These are phyloP conservation scores for Chrysina gloriosa DNA, from an alignment of 2,888 invertebrate genomes.

Conservation along the genomic window DNA sequence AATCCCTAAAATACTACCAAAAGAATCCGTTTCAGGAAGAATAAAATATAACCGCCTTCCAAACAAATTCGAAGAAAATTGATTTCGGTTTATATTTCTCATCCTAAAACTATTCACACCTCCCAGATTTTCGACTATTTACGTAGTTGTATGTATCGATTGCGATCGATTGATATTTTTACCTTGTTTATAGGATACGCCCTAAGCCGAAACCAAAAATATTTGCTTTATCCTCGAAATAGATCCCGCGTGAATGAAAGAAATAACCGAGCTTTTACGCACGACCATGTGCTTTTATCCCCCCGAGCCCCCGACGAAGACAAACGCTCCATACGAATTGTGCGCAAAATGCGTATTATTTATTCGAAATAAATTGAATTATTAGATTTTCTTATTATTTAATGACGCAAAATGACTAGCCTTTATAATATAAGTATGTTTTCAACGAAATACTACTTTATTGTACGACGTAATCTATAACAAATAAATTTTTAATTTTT, in stretches of 20 bases:
- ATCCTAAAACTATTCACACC: slow-evolving; percentile 1
- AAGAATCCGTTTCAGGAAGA: too few species aligned
- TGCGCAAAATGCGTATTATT: too few species aligned
- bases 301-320: not conserved
- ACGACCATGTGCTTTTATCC: slow-evolving; percentile 27
- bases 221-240: slow-evolving; percentile 34
- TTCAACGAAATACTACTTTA: too few species aligned
- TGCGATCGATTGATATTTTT: slow-evolving; percentile 30
- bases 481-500: too few species aligned
- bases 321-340: too few species aligned
- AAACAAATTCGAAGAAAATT: slow-evolving; percentile 7
- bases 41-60: not conserved
- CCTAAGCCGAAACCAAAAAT: slow-evolving; percentile 12
- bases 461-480: too few species aligned
- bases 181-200: slow-evolving; percentile 19
- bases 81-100: not conserved
- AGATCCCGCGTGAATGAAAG: slow-evolving; percentile 30
- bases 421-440: too few species aligned
- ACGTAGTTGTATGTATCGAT: slow-evolving; percentile 23
- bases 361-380: too few species aligned
- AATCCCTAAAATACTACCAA: not conserved
- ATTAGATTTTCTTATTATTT: too few species aligned
- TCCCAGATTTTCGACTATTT: slow-evolving; percentile 9
- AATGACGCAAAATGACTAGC: too few species aligned
- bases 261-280: slow-evolving; percentile 24